A percentile compares a stretch with the other conserved stretches of the same genome.
Evolutionary conservation across 2,797 vertebrate genomes (phyloP).

Genomic region (Lophius americanus): DNA sequence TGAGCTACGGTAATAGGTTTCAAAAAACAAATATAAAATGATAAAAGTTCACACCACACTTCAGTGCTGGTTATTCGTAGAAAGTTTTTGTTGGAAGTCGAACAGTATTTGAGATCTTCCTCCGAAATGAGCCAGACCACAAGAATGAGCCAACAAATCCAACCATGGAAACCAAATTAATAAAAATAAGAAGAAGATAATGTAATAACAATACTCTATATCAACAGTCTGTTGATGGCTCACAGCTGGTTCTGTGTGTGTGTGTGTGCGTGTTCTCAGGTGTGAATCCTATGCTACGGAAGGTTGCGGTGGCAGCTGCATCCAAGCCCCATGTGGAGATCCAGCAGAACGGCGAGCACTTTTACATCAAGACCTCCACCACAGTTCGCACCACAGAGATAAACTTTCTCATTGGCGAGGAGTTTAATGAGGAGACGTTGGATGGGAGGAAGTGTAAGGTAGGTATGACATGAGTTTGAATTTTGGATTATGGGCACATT

Average conservation of each 20-base stretch:
- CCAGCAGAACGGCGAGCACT: constrained; percentile 91
- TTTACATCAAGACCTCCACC: constrained; percentile 98
- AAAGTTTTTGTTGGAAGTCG: too few species aligned
- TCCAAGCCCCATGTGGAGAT: constrained; percentile 97
- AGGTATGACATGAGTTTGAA: constrained; percentile 7
- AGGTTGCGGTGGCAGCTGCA: constrained; percentile 91
- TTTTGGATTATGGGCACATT: too few species aligned
- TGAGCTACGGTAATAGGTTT: too few species aligned
- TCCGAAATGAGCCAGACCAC: too few species aligned
- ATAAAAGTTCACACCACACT: too few species aligned
- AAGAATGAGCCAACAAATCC: too few species aligned
- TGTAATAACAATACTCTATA: neutral
- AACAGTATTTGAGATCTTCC: too few species aligned
- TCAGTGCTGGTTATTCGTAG: too few species aligned
- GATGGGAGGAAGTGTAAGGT: constrained; percentile 97
- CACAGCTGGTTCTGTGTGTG: neutral
- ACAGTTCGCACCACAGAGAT: constrained; percentile 96
- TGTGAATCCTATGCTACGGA: constrained; percentile 95
- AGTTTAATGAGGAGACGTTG: constrained; percentile 95
- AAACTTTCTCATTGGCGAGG: constrained; percentile 91
- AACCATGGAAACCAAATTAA: too few species aligned
- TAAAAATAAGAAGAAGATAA: too few species aligned
- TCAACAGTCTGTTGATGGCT: neutral
- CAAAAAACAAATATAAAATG: too few species aligned
- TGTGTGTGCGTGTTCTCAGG: constrained; percentile 72